phyloP scores from a whole-genome alignment of 2,888 invertebrate genomes.

The Drosophila pseudotalamancana region DNA sequence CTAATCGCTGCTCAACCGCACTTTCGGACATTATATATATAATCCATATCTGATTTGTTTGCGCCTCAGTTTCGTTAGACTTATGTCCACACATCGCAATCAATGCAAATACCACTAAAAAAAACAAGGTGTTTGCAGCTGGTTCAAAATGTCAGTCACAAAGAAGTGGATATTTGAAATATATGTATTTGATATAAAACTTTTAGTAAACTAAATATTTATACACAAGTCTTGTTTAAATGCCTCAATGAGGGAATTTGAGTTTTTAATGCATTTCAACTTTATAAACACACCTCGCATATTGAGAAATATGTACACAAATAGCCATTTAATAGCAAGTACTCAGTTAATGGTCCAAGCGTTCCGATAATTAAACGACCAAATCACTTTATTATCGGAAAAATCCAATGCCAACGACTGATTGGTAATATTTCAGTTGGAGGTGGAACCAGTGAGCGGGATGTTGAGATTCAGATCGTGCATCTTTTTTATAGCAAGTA shows the following conservation, averaged over 20 bases:
- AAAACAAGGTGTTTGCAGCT: constrained; percentile 20
- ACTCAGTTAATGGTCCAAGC: constrained; percentile 44
- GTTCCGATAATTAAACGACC: constrained; percentile 55
- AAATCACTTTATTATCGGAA: constrained; percentile 43
- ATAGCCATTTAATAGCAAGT: constrained; percentile 17
- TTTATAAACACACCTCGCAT: constrained; percentile 22
- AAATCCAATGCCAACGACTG: constrained; percentile 45
- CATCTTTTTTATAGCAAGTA: constrained; percentile 26
- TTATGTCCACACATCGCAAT: constrained; percentile 28
- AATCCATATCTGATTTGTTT: constrained; percentile 50
- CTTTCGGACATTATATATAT: constrained; percentile 56
- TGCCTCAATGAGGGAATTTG: too few relatives aligned
- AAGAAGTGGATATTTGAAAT: too few relatives aligned
- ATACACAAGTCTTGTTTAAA: too few relatives aligned
- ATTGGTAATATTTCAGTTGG: constrained; percentile 23
- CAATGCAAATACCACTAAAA: constrained; percentile 26
- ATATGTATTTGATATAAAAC: too few relatives aligned
- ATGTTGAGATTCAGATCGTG: constrained; percentile 27
- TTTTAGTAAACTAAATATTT: too few relatives aligned
- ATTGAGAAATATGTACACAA: constrained; percentile 1
- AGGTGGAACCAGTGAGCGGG: constrained; percentile 1
- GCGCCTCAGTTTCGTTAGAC: constrained; percentile 41
- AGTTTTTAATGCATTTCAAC: background rate
- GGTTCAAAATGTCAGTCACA: background rate
- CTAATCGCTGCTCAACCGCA: constrained; percentile 60